Percentiles rank a stretch among this genome's conserved stretches.
Evolutionary conservation across 2,888 invertebrate species (phyloP).

Genomic region (Lymantria monacha): DNA sequence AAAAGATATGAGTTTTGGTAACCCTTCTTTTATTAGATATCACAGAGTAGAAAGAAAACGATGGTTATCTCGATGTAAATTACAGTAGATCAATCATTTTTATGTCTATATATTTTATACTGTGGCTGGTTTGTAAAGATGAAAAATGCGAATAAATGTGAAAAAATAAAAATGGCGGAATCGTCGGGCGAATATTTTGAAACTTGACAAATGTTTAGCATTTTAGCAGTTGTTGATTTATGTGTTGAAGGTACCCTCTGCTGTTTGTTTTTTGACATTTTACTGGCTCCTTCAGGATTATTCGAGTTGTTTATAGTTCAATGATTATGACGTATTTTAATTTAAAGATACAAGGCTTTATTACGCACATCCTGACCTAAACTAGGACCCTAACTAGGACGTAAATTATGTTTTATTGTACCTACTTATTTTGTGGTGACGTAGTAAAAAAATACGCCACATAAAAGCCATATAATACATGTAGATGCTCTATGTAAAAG

Average conservation of each 20-base stretch:
- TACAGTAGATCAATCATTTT: constrained; percentile 7
- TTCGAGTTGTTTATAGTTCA: background rate
- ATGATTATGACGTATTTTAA: background rate
- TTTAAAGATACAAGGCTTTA: background rate
- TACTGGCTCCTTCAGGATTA: background rate
- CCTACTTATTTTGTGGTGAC: no score
- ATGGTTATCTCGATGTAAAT: background rate
- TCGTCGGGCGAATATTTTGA: background rate
- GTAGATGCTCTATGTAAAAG: no score
- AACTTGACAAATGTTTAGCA: constrained; percentile 3
- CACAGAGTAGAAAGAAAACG: constrained; percentile 12
- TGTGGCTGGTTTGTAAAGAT: constrained; percentile 11
- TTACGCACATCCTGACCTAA: background rate
- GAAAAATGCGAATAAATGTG: background rate
- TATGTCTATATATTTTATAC: constrained; percentile 2
- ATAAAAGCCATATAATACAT: no score
- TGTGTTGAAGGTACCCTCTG: background rate
- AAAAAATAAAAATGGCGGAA: background rate
- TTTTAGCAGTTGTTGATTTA: constrained; percentile 5
- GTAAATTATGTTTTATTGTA: background rate
- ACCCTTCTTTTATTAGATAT: constrained; percentile 24
- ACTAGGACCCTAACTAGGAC: no score
- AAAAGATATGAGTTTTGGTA: constrained; percentile 30
- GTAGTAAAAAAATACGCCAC: no score
- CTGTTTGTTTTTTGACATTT: background rate